Conservation (phyloP, 2,113 vertebrate species). For the Penelope pileata region DNA sequence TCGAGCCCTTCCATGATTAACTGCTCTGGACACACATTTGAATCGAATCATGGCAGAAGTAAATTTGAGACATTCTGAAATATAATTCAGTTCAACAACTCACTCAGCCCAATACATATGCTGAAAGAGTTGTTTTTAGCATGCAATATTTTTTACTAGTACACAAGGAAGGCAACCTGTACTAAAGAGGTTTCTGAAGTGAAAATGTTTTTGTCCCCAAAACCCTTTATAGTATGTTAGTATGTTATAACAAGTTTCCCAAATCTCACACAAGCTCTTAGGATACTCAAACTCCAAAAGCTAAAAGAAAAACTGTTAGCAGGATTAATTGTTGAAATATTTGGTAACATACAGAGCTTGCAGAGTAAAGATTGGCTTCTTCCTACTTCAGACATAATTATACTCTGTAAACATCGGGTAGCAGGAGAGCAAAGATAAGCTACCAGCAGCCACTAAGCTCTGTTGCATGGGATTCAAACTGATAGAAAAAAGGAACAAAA, state of each 20-base stretch:
- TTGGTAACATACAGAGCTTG: background rate
- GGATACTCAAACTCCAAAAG: background rate
- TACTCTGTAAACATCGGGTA: background rate
- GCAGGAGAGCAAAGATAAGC: background rate
- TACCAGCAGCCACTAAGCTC: background rate
- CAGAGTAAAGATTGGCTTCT: background rate
- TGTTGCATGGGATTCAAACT: background rate
- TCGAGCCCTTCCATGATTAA: slow-evolving; percentile 8
- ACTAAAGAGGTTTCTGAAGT: background rate
- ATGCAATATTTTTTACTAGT: background rate
- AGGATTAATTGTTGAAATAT: background rate
- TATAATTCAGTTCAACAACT: background rate
- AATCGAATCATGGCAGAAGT: background rate
- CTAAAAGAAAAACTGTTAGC: background rate
- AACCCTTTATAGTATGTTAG: background rate
- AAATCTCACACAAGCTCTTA: background rate
- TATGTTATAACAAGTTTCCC: background rate
- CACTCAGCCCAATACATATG: background rate
- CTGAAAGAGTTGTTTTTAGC: background rate
- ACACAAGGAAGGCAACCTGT: background rate
- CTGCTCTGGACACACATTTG: background rate
- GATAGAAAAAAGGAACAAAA: background rate
- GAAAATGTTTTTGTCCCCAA: background rate
- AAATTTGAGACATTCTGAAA: background rate
- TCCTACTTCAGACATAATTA: fast-evolving